Base-by-base conservation (phyloP, 2,888 invertebrate genomes). In the Trissoscelio sp. region DNA sequence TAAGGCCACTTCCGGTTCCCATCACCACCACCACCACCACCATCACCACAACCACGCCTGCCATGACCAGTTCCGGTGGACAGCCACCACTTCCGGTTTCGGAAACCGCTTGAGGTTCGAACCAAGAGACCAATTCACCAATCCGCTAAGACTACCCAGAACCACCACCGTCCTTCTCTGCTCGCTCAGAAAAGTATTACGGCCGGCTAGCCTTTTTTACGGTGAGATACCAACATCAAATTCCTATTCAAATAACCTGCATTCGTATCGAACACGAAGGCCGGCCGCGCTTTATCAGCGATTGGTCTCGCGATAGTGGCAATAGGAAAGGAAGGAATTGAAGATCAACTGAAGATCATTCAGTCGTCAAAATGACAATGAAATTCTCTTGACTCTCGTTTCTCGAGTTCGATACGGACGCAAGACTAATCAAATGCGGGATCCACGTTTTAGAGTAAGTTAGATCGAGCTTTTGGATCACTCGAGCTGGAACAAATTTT, bases 1-100 rank as follows among this genome's bases (percentile, higher is more conserved):
- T 91, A 85, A 89, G 89, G 89, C 90, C 91, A 88, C 90, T 91
- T 88, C 88, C 91, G 89, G 89, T 89, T 84, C 88, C 89, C 84
- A 87, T 81, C 84, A 85, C 84, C 73, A 84, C 84, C 74, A 87
- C 84, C 74, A 86, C 85, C 81, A 85, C 85, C 84, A 86, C 85
- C 83, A 86, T 84, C 86, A 88, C 86, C 86, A 88, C 84, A 72
- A 77, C 86, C 84, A 88, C 88, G 89, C 86, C 90, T 87, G 90
- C 88, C 84, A 89, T 90, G 89, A 87, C 90, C 85, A 89, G 90
- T 89, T 89, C 90, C 86, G 90, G 88, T 88, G 88, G 89, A 86
- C 88, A 79, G 83, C 83, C 83, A 81, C 82, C 83, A 75, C 84
- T 62, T 78, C 87, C 88, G 85, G 86, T 89, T 84, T 87, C 90